Evolutionary conservation across 2,888 invertebrate genomes (phyloP).

Genomic region (Sinopyrophorus schimmeli): DNA sequence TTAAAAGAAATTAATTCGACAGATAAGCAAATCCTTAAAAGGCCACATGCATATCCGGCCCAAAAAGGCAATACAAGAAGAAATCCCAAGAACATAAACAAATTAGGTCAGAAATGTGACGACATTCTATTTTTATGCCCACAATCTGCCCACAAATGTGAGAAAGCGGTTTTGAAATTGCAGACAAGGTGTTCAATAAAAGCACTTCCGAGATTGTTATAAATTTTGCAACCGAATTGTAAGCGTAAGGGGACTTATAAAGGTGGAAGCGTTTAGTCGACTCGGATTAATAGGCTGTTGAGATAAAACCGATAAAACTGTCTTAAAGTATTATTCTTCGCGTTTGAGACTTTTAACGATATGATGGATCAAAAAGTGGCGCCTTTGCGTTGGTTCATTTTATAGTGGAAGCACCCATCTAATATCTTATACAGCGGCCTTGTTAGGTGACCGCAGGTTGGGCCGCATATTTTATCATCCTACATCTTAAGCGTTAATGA

Average conservation of each 20-base stretch:
- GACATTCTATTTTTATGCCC: conserved; percentile 24
- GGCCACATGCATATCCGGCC: neutral
- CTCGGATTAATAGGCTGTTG: too few species aligned
- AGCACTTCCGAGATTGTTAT: conserved; percentile 8
- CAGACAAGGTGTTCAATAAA: too few species aligned
- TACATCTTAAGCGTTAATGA: conserved; percentile 28
- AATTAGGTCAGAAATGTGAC: conserved; percentile 23
- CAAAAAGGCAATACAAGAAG: conserved; percentile 1
- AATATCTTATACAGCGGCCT: conserved; percentile 26
- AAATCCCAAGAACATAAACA: conserved; percentile 3
- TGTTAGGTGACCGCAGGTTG: conserved; percentile 32
- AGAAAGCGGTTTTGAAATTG: conserved; percentile 19
- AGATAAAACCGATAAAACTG: too few species aligned
- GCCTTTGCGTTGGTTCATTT: conserved; percentile 21
- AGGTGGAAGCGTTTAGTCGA: too few species aligned
- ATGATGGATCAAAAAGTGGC: conserved; percentile 17
- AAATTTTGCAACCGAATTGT: too few species aligned
- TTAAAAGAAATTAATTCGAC: neutral
- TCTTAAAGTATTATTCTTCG: too few species aligned
- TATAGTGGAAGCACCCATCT: conserved; percentile 20
- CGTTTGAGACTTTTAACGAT: conserved; percentile 4
- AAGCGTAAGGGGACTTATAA: too few species aligned
- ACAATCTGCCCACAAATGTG: conserved; percentile 24
- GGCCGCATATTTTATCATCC: conserved; percentile 31
- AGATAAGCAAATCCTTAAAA: neutral